A percentile compares a stretch with the other conserved stretches of the same genome.
Evolutionary conservation across 2,888 invertebrate species (phyloP).

Genomic region (Steinernema hermaphroditum): DNA sequence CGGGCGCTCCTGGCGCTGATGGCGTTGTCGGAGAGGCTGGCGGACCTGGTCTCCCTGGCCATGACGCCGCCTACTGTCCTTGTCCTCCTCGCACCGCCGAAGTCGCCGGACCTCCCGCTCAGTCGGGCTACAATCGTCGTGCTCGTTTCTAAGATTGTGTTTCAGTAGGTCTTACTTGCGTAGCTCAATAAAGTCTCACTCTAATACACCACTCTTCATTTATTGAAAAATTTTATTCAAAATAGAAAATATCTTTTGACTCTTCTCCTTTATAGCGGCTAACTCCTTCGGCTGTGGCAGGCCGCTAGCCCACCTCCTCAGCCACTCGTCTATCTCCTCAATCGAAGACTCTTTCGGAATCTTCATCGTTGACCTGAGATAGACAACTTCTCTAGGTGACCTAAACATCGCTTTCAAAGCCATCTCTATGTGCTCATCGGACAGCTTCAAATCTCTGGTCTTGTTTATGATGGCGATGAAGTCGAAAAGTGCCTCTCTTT

Average conservation of each 20-base stretch:
- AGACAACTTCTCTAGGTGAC: background rate
- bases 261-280: background rate
- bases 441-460: too few species aligned
- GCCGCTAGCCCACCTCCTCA: background rate
- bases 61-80: constrained; percentile 37
- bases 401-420: background rate
- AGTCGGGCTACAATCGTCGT: background rate
- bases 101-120: background rate
- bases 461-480: background rate
- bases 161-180: background rate
- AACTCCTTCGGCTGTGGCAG: background rate
- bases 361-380: background rate
- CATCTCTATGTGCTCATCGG: too few species aligned
- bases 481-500: background rate
- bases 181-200: background rate
- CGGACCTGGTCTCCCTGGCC: constrained; percentile 48
- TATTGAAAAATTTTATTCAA: too few species aligned
- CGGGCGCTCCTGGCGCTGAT: constrained; percentile 37
- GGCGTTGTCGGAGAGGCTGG: constrained; percentile 46
- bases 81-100: background rate
- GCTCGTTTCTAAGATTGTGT: background rate
- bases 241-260: background rate
- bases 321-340: background rate
- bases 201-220: too few species aligned
- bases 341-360: background rate